Evolutionary conservation across 2,113 vertebrate genomes (phyloP), one percentile per base, ranked within the genome.

Genomic region (Trematocara marginatum): DNA sequence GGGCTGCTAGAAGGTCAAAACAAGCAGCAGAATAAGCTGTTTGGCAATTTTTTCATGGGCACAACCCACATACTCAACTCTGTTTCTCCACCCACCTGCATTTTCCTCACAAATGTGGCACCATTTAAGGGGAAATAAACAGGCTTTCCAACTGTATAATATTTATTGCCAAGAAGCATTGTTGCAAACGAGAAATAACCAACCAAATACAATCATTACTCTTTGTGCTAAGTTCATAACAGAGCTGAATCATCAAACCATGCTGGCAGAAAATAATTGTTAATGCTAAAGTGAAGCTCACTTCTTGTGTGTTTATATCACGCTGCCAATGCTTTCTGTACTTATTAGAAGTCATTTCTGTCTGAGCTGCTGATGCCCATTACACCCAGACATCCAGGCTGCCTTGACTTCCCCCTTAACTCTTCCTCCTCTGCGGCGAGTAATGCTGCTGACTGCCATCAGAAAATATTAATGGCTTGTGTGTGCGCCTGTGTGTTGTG

Each of bases 391-490:
- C 79, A 82, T 45, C 64, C 53, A 57, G 47, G 71, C 61, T 78
- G 82, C 45, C 59, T 38, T 76, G 20, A 57, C 85, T 86, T 49
- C 13, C 56, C 53, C 45, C 15, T 84, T 83, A 83, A 59, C 84
- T 87, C 66, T 45, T 34, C 20, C 35, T 42, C 16, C 61, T 80
- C 38, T 47, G 82, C 20, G 16, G 54, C 11, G 8, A 85, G 35
- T 47, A 78, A 54, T 69, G 83, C 76, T 79, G 81, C 64, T 79
- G 64, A 82, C 66, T 76, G 81, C 83, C 86, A 76, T 66, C 61
- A 86, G 26, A 87, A 81, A 80, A 86, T 79, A 87, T 78, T 85
- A 91, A 88, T 42, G 49, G 52, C 71, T 78, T 38, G 47, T 88
- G 16, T 59, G 53, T 79, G 54, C 18, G 54, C 7, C 79, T 83